A percentile compares a stretch with the other conserved stretches of the same genome.
Evolutionary conservation across 1,140 invertebrate species (phyloP).

Genomic region (Trigoniulus corallinus): DNA sequence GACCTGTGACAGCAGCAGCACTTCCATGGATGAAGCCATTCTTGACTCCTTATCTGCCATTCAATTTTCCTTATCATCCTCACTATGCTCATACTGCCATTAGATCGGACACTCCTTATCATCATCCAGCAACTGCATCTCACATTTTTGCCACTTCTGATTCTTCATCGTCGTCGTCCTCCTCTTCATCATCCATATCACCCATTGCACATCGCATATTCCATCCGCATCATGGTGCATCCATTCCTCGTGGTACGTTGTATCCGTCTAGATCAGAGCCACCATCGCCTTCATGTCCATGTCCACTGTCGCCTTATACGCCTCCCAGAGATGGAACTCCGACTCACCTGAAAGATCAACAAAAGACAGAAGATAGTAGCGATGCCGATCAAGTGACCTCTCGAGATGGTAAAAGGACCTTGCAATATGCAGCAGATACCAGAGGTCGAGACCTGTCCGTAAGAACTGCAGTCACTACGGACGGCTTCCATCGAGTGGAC

Average conservation of each 20-base stretch:
- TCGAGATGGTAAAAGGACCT: too few species aligned
- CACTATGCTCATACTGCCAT: neutral
- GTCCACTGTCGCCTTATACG: constrained; percentile 8
- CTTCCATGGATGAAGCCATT: neutral
- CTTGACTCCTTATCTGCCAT: neutral
- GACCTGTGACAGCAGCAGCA: too few species aligned
- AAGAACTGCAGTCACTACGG: too few species aligned
- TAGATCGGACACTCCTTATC: neutral
- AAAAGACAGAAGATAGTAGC: too few species aligned
- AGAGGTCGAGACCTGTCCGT: too few species aligned
- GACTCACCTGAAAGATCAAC: too few species aligned
- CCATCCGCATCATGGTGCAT: constrained; percentile 5
- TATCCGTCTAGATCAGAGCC: constrained; percentile 3
- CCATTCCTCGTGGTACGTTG: constrained; percentile 2
- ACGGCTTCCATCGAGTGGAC: too few species aligned
- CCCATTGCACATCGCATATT: constrained; percentile 12
- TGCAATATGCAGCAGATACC: too few species aligned
- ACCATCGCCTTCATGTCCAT: constrained; percentile 8
- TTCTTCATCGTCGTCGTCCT: constrained; percentile 3
- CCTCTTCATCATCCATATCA: constrained; percentile 7
- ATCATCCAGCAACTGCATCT: neutral
- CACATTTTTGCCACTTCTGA: constrained; percentile 4
- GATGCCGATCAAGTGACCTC: too few species aligned
- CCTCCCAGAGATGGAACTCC: too few species aligned
- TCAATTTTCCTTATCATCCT: neutral